A percentile compares a stretch with the other conserved stretches of the same genome.
Evolutionary conservation across 2,888 invertebrate species (phyloP).

Genomic region (Tanytarsus gracilentus): DNA sequence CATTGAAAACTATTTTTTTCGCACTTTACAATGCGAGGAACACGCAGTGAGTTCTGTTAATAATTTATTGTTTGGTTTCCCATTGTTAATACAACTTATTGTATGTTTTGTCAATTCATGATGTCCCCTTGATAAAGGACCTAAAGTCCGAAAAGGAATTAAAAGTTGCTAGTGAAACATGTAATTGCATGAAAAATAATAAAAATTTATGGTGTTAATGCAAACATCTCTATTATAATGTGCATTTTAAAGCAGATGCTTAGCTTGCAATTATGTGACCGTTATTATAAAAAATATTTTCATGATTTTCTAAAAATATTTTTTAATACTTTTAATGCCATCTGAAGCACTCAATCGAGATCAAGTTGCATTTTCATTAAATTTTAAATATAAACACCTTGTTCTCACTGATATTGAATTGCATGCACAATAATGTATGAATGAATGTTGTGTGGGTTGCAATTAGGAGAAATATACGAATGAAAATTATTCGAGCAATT

Average conservation of each 20-base stretch:
- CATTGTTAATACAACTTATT: no score
- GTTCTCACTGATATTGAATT: no score
- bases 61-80: constrained; percentile 24
- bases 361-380: not conserved
- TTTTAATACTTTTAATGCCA: no score
- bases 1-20: not conserved
- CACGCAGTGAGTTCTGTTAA: no score
- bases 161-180: constrained; percentile 1
- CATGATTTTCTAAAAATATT: no score
- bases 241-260: constrained; percentile 5
- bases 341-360: no score
- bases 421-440: no score
- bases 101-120: no score
- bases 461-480: no score
- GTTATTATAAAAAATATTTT: no score
- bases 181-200: constrained; percentile 2
- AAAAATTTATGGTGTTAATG: constrained; percentile 14
- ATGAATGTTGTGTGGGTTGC: no score
- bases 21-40: constrained; percentile 10
- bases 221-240: constrained; percentile 8
- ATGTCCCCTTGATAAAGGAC: not conserved
- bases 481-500: no score
- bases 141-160: not conserved
- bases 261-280: not conserved
- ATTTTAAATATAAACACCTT: not conserved